A percentile compares a stretch with the other conserved stretches of the same genome.
phyloP scores from a whole-genome alignment of 1,140 invertebrate species.

The Pissodes strobi region DNA sequence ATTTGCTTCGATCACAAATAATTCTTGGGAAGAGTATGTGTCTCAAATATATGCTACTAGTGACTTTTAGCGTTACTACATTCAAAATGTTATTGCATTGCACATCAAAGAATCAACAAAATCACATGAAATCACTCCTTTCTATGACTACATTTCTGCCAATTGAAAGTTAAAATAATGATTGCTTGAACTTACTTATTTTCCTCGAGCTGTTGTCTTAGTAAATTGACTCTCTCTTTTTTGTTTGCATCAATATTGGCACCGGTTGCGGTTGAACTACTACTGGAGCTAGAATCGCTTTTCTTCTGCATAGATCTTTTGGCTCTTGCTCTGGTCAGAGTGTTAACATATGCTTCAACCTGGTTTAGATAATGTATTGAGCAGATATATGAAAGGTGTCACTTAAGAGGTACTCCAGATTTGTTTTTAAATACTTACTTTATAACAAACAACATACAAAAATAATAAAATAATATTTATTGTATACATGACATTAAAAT shows the following conservation, averaged over 20 bases:
- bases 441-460: too few species aligned
- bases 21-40: too few species aligned
- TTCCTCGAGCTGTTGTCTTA: slow-evolving; percentile 59
- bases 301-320: slow-evolving; percentile 46
- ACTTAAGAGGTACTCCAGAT: background rate
- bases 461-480: too few species aligned
- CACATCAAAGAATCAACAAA: too few species aligned
- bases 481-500: too few species aligned
- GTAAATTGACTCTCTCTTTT: slow-evolving; percentile 58
- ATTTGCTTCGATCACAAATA: too few species aligned
- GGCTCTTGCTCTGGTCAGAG: slow-evolving; percentile 48
- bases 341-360: slow-evolving; percentile 54
- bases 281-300: slow-evolving; percentile 28
- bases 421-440: background rate
- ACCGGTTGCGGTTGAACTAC: slow-evolving; percentile 22
- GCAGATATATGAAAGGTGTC: background rate
- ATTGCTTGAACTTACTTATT: slow-evolving; percentile 53
- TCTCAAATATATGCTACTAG: too few species aligned
- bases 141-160: too few species aligned
- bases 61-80: too few species aligned
- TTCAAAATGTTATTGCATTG: too few species aligned
- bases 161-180: too few species aligned
- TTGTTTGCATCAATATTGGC: slow-evolving; percentile 50
- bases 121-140: too few species aligned
- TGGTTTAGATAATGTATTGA: slow-evolving; percentile 37